Evolutionary conservation across 2,113 vertebrate genomes (phyloP), one percentile per base, ranked within the genome.

Genomic region (Caranx melampygus): DNA sequence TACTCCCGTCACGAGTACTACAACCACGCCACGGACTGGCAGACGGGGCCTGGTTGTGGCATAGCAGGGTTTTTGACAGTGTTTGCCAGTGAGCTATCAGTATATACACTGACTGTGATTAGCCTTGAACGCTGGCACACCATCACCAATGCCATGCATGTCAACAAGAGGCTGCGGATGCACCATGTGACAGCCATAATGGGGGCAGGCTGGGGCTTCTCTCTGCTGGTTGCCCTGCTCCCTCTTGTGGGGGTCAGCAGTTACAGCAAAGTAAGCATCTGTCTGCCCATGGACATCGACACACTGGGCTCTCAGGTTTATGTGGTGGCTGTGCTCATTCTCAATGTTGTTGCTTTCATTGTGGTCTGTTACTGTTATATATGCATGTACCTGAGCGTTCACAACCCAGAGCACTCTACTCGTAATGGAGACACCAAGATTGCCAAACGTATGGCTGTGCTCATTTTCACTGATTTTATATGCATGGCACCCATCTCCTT

Each of bases 401-500:
- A 92, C 91, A 97, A 97, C 59, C 97, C 97, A 0, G 93, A 95
- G 75, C 93, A 96, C 52, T 91, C 93, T 0, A 92, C 95, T 2
- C 95, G 94, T 34, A 93, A 95, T 34, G 96, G 96, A 75, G 97
- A 99, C 20, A 94, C 96, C 42, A 97, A 96, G 83, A 94, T 98
- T 0, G 97, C 97, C 81, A 98, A 98, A 84, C 96, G 96, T 75
- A 99, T 99, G 97, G 97, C 97, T 0, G 83, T 99, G 61, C 94
- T 99, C n/a, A 97, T 98, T 89, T 99, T 99, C 92, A 99, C 97
- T 0, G 96, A 99, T 87, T 98, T 99, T 62, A 92, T 96, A 18
- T 99, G 97, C 92, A 97, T 97, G 96, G 97, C 97, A 0, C 97
- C 97, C 0, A 99, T 99, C 83, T 97, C 96, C 4, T 98, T 98